Base-by-base conservation (phyloP, 2,888 invertebrate species). In the Erebia aethiops region DNA sequence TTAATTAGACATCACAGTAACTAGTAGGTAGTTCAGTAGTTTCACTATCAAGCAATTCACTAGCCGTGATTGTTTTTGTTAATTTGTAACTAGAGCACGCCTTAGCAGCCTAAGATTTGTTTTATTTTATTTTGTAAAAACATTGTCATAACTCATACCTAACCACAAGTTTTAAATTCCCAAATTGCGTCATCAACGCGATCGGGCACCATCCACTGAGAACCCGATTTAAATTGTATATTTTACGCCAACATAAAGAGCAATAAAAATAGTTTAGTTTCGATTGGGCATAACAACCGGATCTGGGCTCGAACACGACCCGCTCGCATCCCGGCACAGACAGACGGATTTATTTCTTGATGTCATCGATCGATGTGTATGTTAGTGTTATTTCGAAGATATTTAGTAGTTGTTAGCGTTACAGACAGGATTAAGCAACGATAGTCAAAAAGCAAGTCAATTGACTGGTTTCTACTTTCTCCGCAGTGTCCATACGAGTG, bases 241-340 rank as follows among this genome's bases (percentile, higher is more conserved):
- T 83, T 82, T 82, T 82, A 84, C 84, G 82, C 82, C 80, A 81
- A 82, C 87, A 86, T 84, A 82, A 78, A 82, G 78, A 77, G 86
- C 82, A 87, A 90, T 91, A 91, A 91, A 92, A 91, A 92, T 91
- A 89, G 88, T 87, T 62, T 62, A 77, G 84, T 86, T 88, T 87
- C 82, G 85, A 87, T 88, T 82, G 84, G 82, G 85, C 84, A 84
- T 87, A 87, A 88, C 86, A 87, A 87, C 90, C 92, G 89, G 90
- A 90, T 90, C 89, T 90, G 88, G 90, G 89, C 85, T 82, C 82
- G 84, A 84, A 86, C 85, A 82, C 82, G 84, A 84, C 87, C 84
- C 84, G 84, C 77, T 83, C 80, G 82, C 81, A 82, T 82, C 84
- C 79, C 79, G 76, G 74, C 75, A 76, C 82, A 78, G 78, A 83